Percentiles rank a stretch among this genome's conserved stretches.
Evolutionary conservation across 2,113 vertebrate species (phyloP).

Genomic region (Tragelaphus strepsiceros): DNA sequence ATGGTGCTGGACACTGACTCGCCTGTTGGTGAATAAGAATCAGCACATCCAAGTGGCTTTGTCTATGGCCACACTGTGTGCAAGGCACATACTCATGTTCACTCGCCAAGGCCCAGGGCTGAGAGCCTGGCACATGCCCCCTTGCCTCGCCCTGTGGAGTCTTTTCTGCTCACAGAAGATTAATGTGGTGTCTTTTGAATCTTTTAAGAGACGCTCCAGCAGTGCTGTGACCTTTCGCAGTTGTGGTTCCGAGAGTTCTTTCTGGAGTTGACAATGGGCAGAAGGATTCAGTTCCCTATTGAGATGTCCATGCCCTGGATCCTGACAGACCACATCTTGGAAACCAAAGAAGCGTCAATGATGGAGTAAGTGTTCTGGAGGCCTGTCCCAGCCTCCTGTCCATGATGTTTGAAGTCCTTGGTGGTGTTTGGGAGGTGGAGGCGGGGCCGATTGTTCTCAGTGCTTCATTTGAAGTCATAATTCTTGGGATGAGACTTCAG

Average conservation of each 20-base stretch:
- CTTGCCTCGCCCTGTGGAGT: neutral
- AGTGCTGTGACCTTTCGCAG: conserved; percentile 88
- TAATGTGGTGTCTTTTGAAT: conserved; percentile 59
- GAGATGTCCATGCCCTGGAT: conserved; percentile 99
- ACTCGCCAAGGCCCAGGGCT: neutral
- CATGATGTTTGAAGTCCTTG: too few relatives aligned
- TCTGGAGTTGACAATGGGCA: conserved; percentile 92
- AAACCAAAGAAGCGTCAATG: conserved; percentile 89
- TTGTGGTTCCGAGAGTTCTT: conserved; percentile 95
- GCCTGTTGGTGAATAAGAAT: neutral
- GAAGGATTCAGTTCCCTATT: conserved; percentile 88
- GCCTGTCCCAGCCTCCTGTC: too few relatives aligned
- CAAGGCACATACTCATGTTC: neutral
- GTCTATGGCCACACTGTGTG: neutral
- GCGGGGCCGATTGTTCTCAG: fast-evolving
- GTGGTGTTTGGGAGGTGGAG: neutral
- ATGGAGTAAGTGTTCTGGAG: conserved; percentile 81
- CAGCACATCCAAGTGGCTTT: neutral
- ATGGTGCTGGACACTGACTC: neutral
- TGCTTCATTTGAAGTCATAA: fast-evolving
- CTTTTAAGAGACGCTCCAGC: conserved; percentile 85
- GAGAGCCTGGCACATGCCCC: neutral
- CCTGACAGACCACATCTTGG: conserved; percentile 93
- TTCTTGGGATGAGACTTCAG: neutral
- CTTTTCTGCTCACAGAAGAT: neutral